Conservation (phyloP, 2,888 invertebrate genomes). For the Pharmacophagus antenor region DNA sequence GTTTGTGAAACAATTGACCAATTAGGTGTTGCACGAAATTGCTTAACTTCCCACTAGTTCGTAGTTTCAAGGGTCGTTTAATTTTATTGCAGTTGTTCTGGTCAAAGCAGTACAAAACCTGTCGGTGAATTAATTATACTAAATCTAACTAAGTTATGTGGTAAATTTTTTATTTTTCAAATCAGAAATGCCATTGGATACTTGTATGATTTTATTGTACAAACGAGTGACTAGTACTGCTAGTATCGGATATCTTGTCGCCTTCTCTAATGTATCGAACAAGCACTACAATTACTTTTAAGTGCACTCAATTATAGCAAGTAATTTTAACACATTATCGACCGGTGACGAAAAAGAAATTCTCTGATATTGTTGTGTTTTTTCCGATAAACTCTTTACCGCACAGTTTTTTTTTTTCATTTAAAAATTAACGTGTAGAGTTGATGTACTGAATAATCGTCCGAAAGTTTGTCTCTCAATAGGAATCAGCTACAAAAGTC, state of each 20-base stretch:
- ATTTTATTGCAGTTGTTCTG: constrained; percentile 16
- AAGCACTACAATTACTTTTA: not conserved
- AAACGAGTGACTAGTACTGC: not conserved
- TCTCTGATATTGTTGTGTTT: too few relatives aligned
- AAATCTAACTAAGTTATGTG: not conserved
- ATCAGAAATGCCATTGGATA: not conserved
- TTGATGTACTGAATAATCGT: too few relatives aligned
- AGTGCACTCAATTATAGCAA: too few relatives aligned
- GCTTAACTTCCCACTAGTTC: constrained; percentile 12
- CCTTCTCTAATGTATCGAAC: not conserved
- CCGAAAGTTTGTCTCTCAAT: too few relatives aligned
- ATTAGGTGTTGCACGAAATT: constrained; percentile 11
- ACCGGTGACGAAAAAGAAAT: too few relatives aligned
- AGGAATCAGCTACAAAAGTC: too few relatives aligned
- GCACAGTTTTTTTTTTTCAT: too few relatives aligned
- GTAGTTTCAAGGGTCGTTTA: constrained; percentile 8
- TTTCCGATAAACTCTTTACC: too few relatives aligned
- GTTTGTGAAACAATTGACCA: constrained; percentile 17
- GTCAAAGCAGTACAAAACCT: not conserved
- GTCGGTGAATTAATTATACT: not conserved
- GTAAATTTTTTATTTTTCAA: not conserved
- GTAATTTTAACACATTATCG: too few relatives aligned
- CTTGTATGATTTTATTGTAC: not conserved
- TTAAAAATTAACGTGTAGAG: too few relatives aligned
- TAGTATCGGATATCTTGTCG: not conserved